phyloP scores from a whole-genome alignment of 2,797 vertebrate species.

The Fringilla coelebs region DNA sequence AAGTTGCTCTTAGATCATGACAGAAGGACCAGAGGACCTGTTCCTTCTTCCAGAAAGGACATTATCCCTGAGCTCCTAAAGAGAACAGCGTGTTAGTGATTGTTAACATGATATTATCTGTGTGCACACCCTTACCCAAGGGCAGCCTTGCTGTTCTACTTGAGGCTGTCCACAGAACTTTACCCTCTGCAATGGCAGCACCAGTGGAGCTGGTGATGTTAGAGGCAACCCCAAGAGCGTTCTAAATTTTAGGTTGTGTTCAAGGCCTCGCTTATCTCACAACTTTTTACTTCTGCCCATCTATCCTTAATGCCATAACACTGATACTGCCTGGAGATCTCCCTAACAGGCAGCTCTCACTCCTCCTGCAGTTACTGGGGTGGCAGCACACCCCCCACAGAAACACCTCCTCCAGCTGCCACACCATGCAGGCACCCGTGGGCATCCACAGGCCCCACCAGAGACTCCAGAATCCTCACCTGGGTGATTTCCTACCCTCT shows the following conservation, averaged over 20 bases:
- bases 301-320: background rate
- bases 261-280: background rate
- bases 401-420: background rate
- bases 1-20: background rate
- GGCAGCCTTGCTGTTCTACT: background rate
- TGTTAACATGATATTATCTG: background rate
- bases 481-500: background rate
- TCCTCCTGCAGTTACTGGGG: background rate
- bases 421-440: rapidly evolving
- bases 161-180: background rate
- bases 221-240: background rate
- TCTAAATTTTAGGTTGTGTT: background rate
- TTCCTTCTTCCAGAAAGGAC: background rate
- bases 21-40: background rate
- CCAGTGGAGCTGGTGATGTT: background rate
- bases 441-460: rapidly evolving
- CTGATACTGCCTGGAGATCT: background rate
- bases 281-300: background rate
- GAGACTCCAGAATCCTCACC: background rate
- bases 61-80: background rate
- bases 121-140: background rate
- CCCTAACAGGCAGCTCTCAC: background rate
- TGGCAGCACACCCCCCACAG: background rate
- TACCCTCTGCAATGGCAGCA: background rate
- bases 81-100: background rate